Evolutionary conservation across 2,797 vertebrate species (phyloP), one percentile per base, ranked within the genome.

Genomic region (Alcedo quadribrachys): DNA sequence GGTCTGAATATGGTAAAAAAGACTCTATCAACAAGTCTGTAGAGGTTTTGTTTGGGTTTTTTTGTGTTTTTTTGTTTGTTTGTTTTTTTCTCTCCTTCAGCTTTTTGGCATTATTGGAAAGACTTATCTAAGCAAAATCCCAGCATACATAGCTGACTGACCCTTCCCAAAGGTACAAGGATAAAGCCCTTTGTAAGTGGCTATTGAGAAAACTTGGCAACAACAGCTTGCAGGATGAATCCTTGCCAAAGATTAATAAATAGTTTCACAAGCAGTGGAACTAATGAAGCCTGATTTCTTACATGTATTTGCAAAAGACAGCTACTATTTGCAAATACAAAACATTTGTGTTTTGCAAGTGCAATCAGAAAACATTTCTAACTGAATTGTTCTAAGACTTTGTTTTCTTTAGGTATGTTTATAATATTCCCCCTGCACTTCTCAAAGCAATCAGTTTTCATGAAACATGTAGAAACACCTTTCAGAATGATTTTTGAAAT

Each of bases 231-330:
- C 46, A 71, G 50, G 65, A 89, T 15, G 46, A 94, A 75, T 71
- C 42, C 76, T 67, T 94, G 92, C 90, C 92, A 92, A 90, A 90
- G 70, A 90, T 87, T 95, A 95, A 92, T 74, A 94, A 90, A 84
- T 45, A 80, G 78, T 77, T 95, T 61, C 86, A 90, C 57, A 67
- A 80, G 42, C 53, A 82, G 68, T 9, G 28, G 68, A 90, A 87
- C 86, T 94, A 89, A 89, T 67, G 45, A 94, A 92, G 65, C 37
- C 68, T 92, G 7, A 46, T 94, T 90, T 95, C 54, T 54, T 54
- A 54, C n/a, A 15, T 1, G 11, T 70, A 79, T 87, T 87, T 87
- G 73, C 76, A 95, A 92, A 95, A 82, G 57, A 71, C 16, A 85
- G 46, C 45, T 81, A 83, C 66, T 75, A 78, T 87, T 78, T 85